phyloP scores from a whole-genome alignment of 1,140 invertebrate species.

The Apis dorsata region DNA sequence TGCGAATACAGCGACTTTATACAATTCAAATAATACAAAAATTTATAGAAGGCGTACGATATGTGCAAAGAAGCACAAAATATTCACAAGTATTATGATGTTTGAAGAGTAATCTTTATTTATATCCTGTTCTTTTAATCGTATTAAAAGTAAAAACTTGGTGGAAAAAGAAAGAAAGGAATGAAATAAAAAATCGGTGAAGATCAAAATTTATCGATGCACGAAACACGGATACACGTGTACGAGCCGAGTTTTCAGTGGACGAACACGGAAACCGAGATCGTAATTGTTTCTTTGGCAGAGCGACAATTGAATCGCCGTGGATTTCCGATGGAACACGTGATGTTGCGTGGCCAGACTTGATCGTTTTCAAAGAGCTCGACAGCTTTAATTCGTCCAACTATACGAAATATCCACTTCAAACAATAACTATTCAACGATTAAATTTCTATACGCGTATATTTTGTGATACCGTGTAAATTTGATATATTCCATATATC shows the following conservation, averaged over 20 bases:
- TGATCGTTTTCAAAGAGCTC: conserved; percentile 31
- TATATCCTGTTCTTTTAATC: not conserved
- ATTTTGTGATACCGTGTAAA: too few relatives aligned
- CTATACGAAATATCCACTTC: not conserved
- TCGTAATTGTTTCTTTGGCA: conserved; percentile 34
- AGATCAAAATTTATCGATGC: conserved; percentile 16
- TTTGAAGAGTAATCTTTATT: too few relatives aligned
- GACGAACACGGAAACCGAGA: not conserved
- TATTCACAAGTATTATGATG: too few relatives aligned
- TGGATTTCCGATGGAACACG: conserved; percentile 19
- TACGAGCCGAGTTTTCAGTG: not conserved
- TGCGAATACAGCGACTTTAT: too few relatives aligned
- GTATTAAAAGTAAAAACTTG: too few relatives aligned
- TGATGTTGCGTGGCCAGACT: conserved; percentile 9
- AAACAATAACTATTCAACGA: not conserved
- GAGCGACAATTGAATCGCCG: conserved; percentile 31
- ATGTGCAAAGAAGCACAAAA: too few relatives aligned
- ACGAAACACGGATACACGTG: not conserved
- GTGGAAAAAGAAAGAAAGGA: not conserved
- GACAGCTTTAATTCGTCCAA: conserved; percentile 26
- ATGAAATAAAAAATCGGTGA: not conserved
- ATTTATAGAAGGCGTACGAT: too few relatives aligned
- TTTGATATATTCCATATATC: too few relatives aligned
- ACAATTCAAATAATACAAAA: too few relatives aligned
- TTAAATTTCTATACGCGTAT: not conserved